phyloP scores from a whole-genome alignment of 2,113 vertebrate species.

The Alectura lathami region DNA sequence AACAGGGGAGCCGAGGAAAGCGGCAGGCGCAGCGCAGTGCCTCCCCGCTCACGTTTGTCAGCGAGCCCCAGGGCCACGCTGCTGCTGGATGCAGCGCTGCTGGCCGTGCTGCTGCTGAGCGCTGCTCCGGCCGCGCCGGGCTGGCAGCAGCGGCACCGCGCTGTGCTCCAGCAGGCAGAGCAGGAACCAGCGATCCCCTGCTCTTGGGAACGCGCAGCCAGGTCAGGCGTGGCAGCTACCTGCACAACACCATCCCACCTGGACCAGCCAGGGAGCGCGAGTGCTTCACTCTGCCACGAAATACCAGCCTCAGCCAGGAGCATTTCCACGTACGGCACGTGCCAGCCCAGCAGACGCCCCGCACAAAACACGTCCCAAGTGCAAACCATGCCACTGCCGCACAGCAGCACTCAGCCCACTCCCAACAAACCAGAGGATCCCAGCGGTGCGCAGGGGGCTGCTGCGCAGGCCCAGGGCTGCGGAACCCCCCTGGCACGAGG shows the following conservation, averaged over 20 bases:
- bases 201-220: background rate
- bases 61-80: too few species aligned
- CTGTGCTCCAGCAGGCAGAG: too few species aligned
- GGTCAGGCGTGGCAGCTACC: background rate
- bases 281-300: background rate
- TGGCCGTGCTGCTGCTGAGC: too few species aligned
- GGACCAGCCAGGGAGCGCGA: background rate
- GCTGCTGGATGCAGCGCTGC: too few species aligned
- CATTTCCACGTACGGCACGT: background rate
- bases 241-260: background rate
- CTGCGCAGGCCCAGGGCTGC: too few species aligned
- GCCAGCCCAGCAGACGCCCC: background rate
- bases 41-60: too few species aligned
- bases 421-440: accelerated
- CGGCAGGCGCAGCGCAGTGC: background rate
- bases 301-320: background rate
- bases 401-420: accelerated
- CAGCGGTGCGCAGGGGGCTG: background rate
- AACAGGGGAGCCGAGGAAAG: background rate
- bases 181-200: background rate
- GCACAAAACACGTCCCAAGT: background rate
- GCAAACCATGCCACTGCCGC: accelerated
- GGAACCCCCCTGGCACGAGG: too few species aligned
- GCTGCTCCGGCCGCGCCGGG: too few species aligned
- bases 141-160: too few species aligned